These are phyloP conservation scores for Ceramica pisi DNA, from an alignment of 2,888 invertebrate species.

Conservation along the genomic window DNA sequence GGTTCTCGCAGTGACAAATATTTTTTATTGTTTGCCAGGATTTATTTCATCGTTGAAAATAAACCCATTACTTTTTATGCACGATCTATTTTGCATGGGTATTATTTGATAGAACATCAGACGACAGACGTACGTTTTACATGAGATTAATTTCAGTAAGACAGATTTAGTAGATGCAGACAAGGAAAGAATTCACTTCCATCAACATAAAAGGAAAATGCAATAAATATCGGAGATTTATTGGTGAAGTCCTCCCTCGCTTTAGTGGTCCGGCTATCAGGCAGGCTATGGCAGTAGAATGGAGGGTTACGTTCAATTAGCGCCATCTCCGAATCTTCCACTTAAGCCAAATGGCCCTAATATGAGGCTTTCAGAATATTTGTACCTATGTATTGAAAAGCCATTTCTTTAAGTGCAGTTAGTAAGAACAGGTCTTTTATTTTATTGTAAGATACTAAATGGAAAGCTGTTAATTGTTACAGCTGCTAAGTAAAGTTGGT, in stretches of 20 bases:
- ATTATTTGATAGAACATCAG: neutral
- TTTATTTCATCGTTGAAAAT: neutral
- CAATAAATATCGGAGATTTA: slow-evolving; percentile 65
- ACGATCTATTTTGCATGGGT: neutral
- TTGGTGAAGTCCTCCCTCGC: slow-evolving; percentile 36
- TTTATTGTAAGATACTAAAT: slow-evolving; percentile 4
- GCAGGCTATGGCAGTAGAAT: slow-evolving; percentile 53
- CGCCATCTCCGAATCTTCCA: slow-evolving; percentile 60
- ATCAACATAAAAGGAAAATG: slow-evolving; percentile 63
- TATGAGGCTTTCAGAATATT: slow-evolving; percentile 46
- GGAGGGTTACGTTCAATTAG: slow-evolving; percentile 66
- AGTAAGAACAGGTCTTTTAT: neutral
- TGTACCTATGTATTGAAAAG: slow-evolving; percentile 21
- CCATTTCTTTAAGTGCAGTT: slow-evolving; percentile 12
- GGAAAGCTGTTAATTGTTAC: slow-evolving; percentile 11
- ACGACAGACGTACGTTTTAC: neutral
- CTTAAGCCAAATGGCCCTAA: slow-evolving; percentile 52
- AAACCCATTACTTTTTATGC: slow-evolving; percentile 3
- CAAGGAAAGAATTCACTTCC: slow-evolving; percentile 41
- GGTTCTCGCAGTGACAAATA: slow-evolving; percentile 11
- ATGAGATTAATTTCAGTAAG: slow-evolving; percentile 19
- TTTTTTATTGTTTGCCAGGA: slow-evolving; percentile 7
- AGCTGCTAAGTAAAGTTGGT: neutral
- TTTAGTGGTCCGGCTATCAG: slow-evolving; percentile 50
- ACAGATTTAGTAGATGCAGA: slow-evolving; percentile 34